A percentile compares a stretch with the other conserved stretches of the same genome.
Evolutionary conservation across 2,113 vertebrate species (phyloP).

Genomic region (Hemiprocne comata): DNA sequence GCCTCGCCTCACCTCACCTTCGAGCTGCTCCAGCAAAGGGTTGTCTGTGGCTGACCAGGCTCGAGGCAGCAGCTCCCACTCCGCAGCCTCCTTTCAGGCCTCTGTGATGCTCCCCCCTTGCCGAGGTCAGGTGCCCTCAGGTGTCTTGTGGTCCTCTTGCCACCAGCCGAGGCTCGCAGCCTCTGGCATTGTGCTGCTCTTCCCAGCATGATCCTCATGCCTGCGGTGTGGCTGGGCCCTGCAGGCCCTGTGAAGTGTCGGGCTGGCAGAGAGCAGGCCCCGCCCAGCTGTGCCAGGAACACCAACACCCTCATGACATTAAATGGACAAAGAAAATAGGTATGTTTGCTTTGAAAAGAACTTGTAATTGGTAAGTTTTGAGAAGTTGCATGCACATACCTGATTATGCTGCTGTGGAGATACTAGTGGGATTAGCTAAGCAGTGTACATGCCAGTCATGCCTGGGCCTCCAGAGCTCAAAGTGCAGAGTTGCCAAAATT

Average conservation of each 20-base stretch:
- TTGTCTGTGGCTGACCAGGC: rapidly evolving
- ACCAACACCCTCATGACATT: rapidly evolving
- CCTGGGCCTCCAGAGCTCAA: not conserved
- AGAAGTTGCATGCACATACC: not conserved
- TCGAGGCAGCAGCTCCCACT: rapidly evolving
- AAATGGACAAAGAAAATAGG: not conserved
- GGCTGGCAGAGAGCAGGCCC: not conserved
- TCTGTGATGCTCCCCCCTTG: rapidly evolving
- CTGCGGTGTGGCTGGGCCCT: rapidly evolving
- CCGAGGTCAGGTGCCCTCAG: rapidly evolving
- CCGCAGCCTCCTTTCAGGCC: not conserved
- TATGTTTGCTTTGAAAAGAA: not conserved
- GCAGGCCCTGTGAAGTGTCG: rapidly evolving
- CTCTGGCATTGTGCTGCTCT: not conserved
- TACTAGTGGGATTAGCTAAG: not conserved
- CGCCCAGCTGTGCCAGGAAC: rapidly evolving
- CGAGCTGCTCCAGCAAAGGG: not conserved
- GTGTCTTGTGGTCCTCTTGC: not conserved
- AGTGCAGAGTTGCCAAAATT: not conserved
- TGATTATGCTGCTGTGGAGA: not conserved
- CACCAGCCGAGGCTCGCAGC: rapidly evolving
- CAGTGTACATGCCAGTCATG: rapidly evolving
- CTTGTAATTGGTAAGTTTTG: not conserved
- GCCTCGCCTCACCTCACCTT: not conserved
- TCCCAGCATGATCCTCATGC: rapidly evolving